A percentile compares a stretch with the other conserved stretches of the same genome.
phyloP scores from a whole-genome alignment of 2,888 invertebrate genomes.

The Ormyrus thymus region DNA sequence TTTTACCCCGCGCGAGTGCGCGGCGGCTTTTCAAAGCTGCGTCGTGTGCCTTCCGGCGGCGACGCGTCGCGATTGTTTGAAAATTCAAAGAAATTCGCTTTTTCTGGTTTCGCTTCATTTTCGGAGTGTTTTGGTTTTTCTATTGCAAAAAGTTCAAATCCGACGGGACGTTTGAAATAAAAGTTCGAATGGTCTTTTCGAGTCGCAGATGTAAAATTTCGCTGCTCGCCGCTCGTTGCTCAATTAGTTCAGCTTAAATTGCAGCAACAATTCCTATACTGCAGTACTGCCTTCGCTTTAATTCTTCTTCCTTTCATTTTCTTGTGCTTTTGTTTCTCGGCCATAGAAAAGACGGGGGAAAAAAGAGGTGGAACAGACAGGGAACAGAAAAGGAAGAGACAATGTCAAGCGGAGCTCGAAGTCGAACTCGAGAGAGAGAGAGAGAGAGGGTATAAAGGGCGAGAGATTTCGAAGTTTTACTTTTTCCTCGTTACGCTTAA shows the following conservation, averaged over 20 bases:
- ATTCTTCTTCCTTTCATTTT: conserved; percentile 23
- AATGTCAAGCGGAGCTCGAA: background rate
- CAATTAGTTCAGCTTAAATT: conserved; percentile 41
- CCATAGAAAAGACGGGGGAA: background rate
- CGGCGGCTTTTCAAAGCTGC: no score
- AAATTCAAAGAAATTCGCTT: no score
- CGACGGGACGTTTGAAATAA: background rate
- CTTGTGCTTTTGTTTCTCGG: conserved; percentile 26
- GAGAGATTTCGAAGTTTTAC: conserved; percentile 25
- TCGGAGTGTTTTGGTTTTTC: no score
- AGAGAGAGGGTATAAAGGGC: conserved; percentile 5
- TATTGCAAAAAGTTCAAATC: no score
- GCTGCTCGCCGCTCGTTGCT: conserved; percentile 16
- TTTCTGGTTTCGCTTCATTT: no score
- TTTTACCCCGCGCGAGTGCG: no score
- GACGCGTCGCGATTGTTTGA: no score
- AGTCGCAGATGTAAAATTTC: conserved; percentile 22
- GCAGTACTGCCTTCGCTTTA: background rate
- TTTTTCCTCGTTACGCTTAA: conserved; percentile 13
- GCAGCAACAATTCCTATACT: conserved; percentile 5
- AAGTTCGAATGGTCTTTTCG: conserved; percentile 1
- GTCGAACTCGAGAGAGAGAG: conserved; percentile 7
- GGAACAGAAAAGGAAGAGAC: background rate
- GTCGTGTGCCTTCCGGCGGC: no score
- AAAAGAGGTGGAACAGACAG: background rate